These are phyloP conservation scores for Scaptomyza cyrtandrae DNA, from an alignment of 2,888 invertebrate genomes.

Conservation along the genomic window DNA sequence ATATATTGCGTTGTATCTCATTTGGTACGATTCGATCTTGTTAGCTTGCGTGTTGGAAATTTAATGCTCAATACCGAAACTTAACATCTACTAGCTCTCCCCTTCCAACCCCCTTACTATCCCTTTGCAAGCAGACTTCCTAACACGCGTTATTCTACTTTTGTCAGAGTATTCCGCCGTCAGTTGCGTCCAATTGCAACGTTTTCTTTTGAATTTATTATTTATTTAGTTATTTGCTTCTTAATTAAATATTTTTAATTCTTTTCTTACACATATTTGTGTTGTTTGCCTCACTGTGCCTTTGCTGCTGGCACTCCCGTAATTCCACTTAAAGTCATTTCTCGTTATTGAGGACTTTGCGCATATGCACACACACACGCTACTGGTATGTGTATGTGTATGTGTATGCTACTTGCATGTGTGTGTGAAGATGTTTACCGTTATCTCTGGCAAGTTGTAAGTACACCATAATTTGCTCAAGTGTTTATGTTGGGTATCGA, in stretches of 20 bases:
- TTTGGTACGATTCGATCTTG: too few species aligned
- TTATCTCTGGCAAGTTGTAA: constrained; percentile 69
- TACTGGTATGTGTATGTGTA: constrained; percentile 18
- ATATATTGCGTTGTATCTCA: too few species aligned
- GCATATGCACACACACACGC: constrained; percentile 41
- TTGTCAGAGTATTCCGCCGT: too few species aligned
- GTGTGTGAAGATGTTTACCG: constrained; percentile 48
- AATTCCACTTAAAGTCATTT: constrained; percentile 43
- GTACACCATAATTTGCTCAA: constrained; percentile 68
- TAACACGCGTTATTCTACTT: too few species aligned
- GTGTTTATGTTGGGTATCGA: constrained; percentile 66
- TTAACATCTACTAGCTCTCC: too few species aligned
- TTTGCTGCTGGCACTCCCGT: constrained; percentile 28
- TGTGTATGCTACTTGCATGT: constrained; percentile 27
- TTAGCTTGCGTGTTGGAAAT: too few species aligned
- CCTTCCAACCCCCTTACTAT: too few species aligned
- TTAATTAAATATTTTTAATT: background rate
- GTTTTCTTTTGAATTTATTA: too few species aligned
- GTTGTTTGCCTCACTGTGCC: constrained; percentile 31
- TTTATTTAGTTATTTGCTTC: too few species aligned
- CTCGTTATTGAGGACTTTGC: constrained; percentile 53
- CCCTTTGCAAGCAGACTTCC: too few species aligned
- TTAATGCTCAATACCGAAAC: too few species aligned
- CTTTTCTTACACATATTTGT: background rate
- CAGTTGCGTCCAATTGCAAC: too few species aligned